phyloP scores from a whole-genome alignment of 2,797 vertebrate genomes.

The Myiothlypis coronata region DNA sequence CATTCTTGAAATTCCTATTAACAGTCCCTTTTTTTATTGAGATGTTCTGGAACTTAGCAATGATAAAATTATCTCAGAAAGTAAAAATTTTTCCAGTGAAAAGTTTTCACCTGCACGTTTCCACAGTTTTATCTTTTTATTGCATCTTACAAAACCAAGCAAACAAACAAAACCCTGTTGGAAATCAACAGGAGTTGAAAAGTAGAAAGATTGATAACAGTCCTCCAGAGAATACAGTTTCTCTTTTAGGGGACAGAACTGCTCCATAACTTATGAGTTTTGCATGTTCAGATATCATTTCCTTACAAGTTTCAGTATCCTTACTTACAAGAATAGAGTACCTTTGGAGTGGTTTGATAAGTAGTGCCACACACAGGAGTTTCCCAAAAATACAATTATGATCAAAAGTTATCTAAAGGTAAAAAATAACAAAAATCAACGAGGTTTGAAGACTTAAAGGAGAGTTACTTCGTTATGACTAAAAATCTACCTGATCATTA shows the following conservation, averaged over 20 bases:
- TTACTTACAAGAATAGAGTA: neutral
- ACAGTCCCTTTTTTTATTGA: neutral
- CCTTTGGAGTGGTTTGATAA: neutral
- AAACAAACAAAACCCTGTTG: neutral
- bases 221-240: neutral
- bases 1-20: neutral
- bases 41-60: neutral
- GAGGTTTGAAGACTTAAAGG: neutral
- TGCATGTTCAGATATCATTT: neutral
- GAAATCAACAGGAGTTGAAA: neutral
- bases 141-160: neutral
- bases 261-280: neutral
- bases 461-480: neutral
- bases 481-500: neutral
- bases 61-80: neutral
- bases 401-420: neutral
- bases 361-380: neutral
- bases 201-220: neutral
- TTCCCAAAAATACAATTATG: neutral
- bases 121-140: neutral
- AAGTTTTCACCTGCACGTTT: neutral
- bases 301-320: neutral
- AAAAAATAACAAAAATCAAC: neutral
- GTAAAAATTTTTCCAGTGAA: neutral
- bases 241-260: neutral